Conservation (phyloP, 2,888 invertebrate genomes). For the Pristionchus entomophagus region DNA sequence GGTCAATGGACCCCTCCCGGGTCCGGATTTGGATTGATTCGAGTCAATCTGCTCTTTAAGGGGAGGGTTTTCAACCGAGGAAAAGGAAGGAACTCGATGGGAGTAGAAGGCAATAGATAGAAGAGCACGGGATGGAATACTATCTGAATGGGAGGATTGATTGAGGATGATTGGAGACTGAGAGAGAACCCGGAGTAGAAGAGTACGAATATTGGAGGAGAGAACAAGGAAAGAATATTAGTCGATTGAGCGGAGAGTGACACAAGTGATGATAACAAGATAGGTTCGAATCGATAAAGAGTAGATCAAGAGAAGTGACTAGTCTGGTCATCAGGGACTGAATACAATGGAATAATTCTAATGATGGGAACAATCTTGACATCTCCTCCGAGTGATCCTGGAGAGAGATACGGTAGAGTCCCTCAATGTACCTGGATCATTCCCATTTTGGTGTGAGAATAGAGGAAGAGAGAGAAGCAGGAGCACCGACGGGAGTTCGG, state of each 20-base stretch:
- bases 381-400: constrained; percentile 39
- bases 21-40: constrained; percentile 19
- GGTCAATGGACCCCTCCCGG: constrained; percentile 12
- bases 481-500: background rate
- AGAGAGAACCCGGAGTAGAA: background rate
- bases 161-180: constrained; percentile 27
- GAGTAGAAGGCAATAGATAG: background rate
- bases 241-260: background rate
- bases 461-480: background rate
- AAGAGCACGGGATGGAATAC: constrained; percentile 8
- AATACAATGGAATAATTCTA: constrained; percentile 22
- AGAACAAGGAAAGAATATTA: background rate
- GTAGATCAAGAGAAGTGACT: background rate
- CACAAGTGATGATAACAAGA: background rate
- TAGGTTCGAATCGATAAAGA: constrained; percentile 18
- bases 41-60: constrained; percentile 23
- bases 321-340: constrained; percentile 17
- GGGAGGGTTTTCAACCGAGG: constrained; percentile 35
- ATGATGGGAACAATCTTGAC: background rate
- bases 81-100: background rate
- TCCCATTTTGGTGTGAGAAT: background rate
- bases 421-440: background rate
- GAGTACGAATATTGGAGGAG: background rate
- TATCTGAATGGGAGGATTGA: constrained; percentile 7
- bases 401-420: constrained; percentile 29